Evolutionary conservation across 2,797 vertebrate genomes (phyloP).

Genomic region (Cyclura pinguis): DNA sequence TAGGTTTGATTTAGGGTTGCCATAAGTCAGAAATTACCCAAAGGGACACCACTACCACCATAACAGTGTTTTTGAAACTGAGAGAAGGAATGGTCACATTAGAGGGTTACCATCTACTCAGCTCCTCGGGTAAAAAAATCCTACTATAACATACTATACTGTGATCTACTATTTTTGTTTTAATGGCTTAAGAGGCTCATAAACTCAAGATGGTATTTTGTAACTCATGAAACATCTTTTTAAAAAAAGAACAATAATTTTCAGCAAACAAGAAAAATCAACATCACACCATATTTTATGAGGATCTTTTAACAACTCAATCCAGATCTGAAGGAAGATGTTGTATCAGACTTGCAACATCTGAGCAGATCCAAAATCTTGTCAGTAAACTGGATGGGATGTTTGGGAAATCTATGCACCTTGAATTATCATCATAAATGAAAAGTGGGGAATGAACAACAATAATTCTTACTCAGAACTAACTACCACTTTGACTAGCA

Average conservation of each 20-base stretch:
- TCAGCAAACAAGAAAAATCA: neutral
- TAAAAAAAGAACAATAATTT: neutral
- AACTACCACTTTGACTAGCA: neutral
- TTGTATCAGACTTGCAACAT: neutral
- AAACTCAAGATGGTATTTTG: neutral
- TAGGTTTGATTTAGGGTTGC: no score
- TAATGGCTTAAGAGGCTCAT: neutral
- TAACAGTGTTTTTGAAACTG: neutral
- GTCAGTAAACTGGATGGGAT: neutral
- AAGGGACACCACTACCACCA: no score
- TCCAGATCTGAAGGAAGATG: neutral
- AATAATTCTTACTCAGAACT: neutral
- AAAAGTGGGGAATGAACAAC: neutral
- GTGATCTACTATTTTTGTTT: neutral
- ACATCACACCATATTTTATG: neutral
- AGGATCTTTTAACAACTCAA: neutral
- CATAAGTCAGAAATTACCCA: no score
- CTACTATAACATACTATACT: neutral
- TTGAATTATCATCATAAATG: neutral
- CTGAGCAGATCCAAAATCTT: neutral
- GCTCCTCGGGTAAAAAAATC: neutral
- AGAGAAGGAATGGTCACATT: neutral
- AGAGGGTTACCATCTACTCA: no score
- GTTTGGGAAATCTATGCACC: neutral
- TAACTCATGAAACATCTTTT: neutral